Evolutionary conservation across 2,888 invertebrate species (phyloP).

Genomic region (Erebia aethiops): DNA sequence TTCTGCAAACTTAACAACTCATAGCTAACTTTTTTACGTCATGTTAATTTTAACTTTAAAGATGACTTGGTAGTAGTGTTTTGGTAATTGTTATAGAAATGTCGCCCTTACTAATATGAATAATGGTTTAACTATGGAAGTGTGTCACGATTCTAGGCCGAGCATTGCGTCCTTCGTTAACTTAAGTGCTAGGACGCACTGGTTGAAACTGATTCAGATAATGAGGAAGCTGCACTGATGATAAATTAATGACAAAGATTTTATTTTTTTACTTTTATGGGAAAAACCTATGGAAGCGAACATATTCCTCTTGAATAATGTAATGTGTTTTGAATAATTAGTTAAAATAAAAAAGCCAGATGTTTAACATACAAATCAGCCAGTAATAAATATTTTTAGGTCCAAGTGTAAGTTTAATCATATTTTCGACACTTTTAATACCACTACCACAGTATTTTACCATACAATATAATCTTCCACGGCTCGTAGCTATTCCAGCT

Average conservation of each 20-base stretch:
- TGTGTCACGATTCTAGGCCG: slow-evolving; percentile 37
- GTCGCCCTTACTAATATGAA: slow-evolving; percentile 24
- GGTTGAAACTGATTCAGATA: slow-evolving; percentile 37
- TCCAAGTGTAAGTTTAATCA: no score
- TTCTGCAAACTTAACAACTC: no score
- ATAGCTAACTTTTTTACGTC: no score
- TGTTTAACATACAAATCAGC: not conserved
- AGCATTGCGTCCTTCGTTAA: slow-evolving; percentile 40
- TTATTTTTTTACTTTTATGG: slow-evolving; percentile 20
- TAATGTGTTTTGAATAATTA: not conserved
- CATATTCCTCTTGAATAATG: not conserved
- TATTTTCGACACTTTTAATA: no score
- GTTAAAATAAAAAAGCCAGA: not conserved
- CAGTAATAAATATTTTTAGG: no score
- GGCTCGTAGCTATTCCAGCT: no score
- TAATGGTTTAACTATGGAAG: slow-evolving; percentile 29
- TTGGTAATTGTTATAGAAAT: slow-evolving; percentile 8
- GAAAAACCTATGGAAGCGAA: not conserved
- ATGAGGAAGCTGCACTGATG: slow-evolving; percentile 34
- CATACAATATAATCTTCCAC: no score
- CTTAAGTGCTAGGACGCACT: slow-evolving; percentile 40
- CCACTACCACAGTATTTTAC: no score
- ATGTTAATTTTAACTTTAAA: not conserved
- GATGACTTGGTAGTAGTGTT: slow-evolving; percentile 11
- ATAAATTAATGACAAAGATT: slow-evolving; percentile 34